Base-by-base conservation (phyloP, 1,140 invertebrate genomes). In the Brachionus koreanus region DNA sequence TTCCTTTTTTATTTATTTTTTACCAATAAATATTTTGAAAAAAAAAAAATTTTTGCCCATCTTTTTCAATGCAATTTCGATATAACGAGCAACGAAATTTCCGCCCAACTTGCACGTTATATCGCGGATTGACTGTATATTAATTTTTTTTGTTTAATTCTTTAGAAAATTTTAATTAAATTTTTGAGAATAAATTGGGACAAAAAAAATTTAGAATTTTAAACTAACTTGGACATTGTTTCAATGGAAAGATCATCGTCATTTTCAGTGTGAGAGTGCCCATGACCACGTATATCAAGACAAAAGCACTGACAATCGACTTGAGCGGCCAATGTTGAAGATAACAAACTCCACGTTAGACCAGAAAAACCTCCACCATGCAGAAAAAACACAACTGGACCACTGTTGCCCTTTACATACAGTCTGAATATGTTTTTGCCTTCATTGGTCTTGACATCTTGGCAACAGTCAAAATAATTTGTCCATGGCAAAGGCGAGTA, bases 341-440 rank as follows among this genome's bases (percentile, higher is more conserved):
- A 52, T 86, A 98, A 93, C 84, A 94, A 90, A 42, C 95, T 91
- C 96, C 96, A 98, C 46, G 95, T 96, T 0, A 98, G 89, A 3
- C 91, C 96, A 83, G 94, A 96, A 86, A 95, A 98, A 16, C 96
- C 96, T 72, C 95, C 96, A 29, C 96, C 96, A 89, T 98, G 96
- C n/a, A 98, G 88, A 49, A 97, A 91, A 16, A 97, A 89, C 69
- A 98, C 89, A 16, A 94, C 89, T 0, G 95, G 95, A 6, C 94
- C 93, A 52, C 89, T 86, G 23, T 87, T 83, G 23, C 87, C 88
- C 84, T 85, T 86, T 86, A 86, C 85, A 84, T 97, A 97, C 49
- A 95, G 91, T 83, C 93, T 90, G 88, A 97, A 97, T 0, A 5
- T 37, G 19, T 72, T 72, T 57, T 84, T 85, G 86, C 89, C 16